Base-by-base conservation (phyloP, 2,113 vertebrate genomes). In the Eptesicus fuscus region DNA sequence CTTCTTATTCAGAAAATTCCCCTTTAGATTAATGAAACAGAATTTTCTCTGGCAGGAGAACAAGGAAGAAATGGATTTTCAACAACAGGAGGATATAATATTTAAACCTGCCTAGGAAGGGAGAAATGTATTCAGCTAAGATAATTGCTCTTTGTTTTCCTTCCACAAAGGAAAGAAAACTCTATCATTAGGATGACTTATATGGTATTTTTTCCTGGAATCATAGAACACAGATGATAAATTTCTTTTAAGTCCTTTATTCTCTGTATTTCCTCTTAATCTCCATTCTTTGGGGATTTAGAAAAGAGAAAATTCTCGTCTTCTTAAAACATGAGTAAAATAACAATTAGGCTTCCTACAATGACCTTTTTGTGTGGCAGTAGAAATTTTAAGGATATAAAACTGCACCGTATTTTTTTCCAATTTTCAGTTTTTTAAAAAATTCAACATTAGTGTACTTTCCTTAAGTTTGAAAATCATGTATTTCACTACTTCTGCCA, bases 11-110 rank as follows among this genome's bases (percentile, higher is more conserved):
- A 86, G 53, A 95, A 96, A 93, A 94, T 67, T 76, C 49, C 40
- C 44, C 77, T 61, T 94, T 95, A 93, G 73, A 93, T 86, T 78
- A 92, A 96, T 93, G 63, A 92, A 89, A 91, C n/a, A 11, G 42
- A 91, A 89, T 91, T 95, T 95, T 80, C 47, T 63, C 90, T 95
- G 74, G 83, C 83, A 93, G 44, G 53, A 94, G 73, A 93, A 94
- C 73, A 86, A 96, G 86, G 83, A 95, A 92, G 42, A 92, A 91
- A 92, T 78, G 61, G 25, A 56, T 96, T 80, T 95, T 88, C n/a
- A 86, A 84, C 80, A 47, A 88, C 23, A 92, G 35, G 65, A 84
- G 42, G 78, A 88, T 67, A 82, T 49, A 70, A 83, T 65, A 74
- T 85, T 88, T 88, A 84, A 95, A 77, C 44, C 18, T 82, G 42